Evolutionary conservation across 2,113 vertebrate genomes (phyloP).

Genomic region (Noctilio leporinus): DNA sequence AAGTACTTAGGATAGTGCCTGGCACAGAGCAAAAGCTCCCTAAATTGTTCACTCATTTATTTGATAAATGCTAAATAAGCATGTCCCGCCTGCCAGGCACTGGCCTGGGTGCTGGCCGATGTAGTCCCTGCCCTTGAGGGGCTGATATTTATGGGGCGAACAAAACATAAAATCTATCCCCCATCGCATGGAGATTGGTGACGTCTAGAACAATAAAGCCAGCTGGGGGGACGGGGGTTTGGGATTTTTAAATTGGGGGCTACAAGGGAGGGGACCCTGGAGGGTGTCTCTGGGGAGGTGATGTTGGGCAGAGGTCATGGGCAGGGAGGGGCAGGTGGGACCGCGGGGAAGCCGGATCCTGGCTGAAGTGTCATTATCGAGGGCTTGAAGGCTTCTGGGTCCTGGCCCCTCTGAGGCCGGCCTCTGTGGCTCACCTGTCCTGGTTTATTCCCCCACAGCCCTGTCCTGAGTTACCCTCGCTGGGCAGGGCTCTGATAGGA

Average conservation of each 20-base stretch:
- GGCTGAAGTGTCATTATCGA: fast-evolving
- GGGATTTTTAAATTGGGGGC: neutral
- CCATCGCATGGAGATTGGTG: fast-evolving
- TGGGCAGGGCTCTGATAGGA: neutral
- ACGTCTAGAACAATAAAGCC: neutral
- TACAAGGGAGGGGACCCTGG: neutral
- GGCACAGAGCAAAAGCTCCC: neutral
- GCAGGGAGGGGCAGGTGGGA: fast-evolving
- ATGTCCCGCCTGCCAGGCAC: neutral
- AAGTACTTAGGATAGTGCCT: neutral
- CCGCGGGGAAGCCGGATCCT: fast-evolving
- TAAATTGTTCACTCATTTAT: neutral
- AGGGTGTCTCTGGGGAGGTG: neutral
- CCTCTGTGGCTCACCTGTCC: neutral
- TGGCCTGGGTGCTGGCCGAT: neutral
- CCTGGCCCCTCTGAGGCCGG: neutral
- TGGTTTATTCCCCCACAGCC: fast-evolving
- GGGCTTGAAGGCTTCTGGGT: neutral
- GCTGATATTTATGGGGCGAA: neutral
- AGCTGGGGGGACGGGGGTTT: neutral
- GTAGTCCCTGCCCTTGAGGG: neutral
- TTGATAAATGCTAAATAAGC: neutral
- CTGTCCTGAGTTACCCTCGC: constrained; percentile 37
- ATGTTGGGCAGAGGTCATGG: fast-evolving
- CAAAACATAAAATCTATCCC: neutral